Evolutionary conservation across 1,140 invertebrate species (phyloP), one percentile per base, ranked within the genome.

Genomic region (Drosophila sp.): DNA sequence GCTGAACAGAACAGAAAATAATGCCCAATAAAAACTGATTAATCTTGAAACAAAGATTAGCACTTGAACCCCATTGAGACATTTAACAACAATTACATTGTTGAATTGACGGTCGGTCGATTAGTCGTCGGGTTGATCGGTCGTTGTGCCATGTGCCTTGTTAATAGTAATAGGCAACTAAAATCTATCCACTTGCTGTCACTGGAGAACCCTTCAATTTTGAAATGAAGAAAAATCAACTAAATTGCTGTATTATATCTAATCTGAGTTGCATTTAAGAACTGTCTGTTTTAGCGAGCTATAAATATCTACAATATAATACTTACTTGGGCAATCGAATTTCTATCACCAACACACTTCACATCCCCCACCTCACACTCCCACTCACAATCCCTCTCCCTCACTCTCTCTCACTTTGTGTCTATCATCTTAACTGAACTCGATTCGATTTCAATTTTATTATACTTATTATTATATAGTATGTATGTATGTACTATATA

Each of bases 251-350:
- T 38, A 25, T 32, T 56, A 47, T 82, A 79, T 83, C 80, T 82
- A 79, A 83, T 83, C 80, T 67, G 35, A 27, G 32, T 33, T 54
- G 40, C 55, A 62, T 73, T 79, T 64, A 44, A 70, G 56, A 82
- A 70, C 80, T 82, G 69, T 82, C 79, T 82, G 23, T 79, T 57
- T 47, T 29, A 50, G 11, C 44, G 7, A 27, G 44, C 44, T 50
- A 50, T 50, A 50, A 50, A 50, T 50, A 50, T 10, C 7, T 27
- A 50, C 8, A 50, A 50, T 50, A 17, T 17, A 17, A 17, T 17
- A 17, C 17, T 17, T 17, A 50, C 44, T 50, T 50, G 44, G 23
- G 23, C 23, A 50, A 50, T 50, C 8, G 23, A 50, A 50, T 27
- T 50, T 50, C 44, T 50, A 8, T 10, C 44, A 6, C 44, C 44